Base-by-base conservation (phyloP, 2,113 vertebrate species). In the Piaya cayana region DNA sequence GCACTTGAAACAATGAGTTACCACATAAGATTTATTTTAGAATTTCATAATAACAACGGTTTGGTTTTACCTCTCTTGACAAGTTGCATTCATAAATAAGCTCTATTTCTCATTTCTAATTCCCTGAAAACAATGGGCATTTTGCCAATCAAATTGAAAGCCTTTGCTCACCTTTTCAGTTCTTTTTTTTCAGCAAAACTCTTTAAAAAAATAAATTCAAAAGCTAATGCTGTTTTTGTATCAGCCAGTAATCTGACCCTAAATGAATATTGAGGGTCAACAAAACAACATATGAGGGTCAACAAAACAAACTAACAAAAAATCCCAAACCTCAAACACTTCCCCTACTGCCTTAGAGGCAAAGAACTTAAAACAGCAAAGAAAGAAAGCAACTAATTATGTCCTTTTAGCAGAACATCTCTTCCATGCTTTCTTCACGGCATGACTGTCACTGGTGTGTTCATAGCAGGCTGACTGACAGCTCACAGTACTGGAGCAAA, bases 21-120 rank as follows among this genome's bases (percentile, higher is more conserved):
- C 21, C 36, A 77, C 3, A 7, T n/a, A 34, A 47, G 21, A 53
- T 79, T 52, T 32, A 25, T 71, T 84, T 65, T 15, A 60, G 47
- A 47, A 62, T 85, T 78, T n/a, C 30, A 19, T 59, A 55, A 42
- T n/a, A 81, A 60, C 12, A 56, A 68, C 84, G 9, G 20, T 76
- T 89, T 88, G n/a, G 6, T 71, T 88, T 83, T 53, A n/a, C n/a
- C 23, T 71, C 21, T 74, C 92, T 88, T 83, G 37, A 86, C 49
- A 25, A 65, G 29, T 34, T 70, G 8, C 43, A 68, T 81, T 83
- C 36, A 45, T 26, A 70, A 95, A 72, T n/a, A 68, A 85, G 8
- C 11, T n/a, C 30, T 86, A 2, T 78, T 88, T 88, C 45, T 96
- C 29, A 15, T 15, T 49, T 81, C 10, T 25, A 8, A 17, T 37